Conservation (phyloP, 2,113 vertebrate genomes). For the Anarrhichthys ocellatus region DNA sequence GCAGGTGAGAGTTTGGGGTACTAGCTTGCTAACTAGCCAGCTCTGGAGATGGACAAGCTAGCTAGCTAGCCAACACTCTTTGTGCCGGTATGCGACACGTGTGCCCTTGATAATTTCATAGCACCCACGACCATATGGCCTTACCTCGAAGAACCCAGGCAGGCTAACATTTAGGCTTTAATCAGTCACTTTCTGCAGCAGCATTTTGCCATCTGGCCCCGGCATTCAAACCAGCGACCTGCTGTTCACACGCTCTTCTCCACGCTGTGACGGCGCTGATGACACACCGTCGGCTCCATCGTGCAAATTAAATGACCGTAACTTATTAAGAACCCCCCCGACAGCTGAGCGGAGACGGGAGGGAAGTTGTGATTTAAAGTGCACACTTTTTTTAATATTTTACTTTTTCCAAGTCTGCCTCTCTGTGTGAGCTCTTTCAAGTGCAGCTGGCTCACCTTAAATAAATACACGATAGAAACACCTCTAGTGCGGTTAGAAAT, state of each 20-base stretch:
- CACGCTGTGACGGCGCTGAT: conserved; percentile 1
- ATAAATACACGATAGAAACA: too few species aligned
- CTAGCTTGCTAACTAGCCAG: too few species aligned
- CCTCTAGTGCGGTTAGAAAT: neutral
- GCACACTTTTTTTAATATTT: conserved; percentile 10
- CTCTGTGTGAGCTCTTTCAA: neutral
- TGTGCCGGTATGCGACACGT: neutral
- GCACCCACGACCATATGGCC: conserved; percentile 14
- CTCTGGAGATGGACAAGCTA: too few species aligned
- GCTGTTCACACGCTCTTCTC: conserved; percentile 36
- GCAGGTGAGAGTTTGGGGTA: too few species aligned
- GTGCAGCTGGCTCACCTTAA: too few species aligned
- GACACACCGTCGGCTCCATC: conserved; percentile 5
- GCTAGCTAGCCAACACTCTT: neutral
- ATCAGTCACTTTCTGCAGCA: conserved; percentile 33
- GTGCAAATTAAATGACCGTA: neutral
- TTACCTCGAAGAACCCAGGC: neutral
- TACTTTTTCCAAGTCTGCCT: neutral
- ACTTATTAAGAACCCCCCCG: neutral
- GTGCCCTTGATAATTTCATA: neutral
- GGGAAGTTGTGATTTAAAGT: neutral
- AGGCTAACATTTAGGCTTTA: neutral
- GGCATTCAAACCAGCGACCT: conserved; percentile 30
- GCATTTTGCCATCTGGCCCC: conserved; percentile 53
- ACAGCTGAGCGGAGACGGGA: neutral